Percentiles rank a stretch among this genome's conserved stretches.
Conservation (phyloP, 2,888 invertebrate species). For the Drosophila anomalipes region DNA sequence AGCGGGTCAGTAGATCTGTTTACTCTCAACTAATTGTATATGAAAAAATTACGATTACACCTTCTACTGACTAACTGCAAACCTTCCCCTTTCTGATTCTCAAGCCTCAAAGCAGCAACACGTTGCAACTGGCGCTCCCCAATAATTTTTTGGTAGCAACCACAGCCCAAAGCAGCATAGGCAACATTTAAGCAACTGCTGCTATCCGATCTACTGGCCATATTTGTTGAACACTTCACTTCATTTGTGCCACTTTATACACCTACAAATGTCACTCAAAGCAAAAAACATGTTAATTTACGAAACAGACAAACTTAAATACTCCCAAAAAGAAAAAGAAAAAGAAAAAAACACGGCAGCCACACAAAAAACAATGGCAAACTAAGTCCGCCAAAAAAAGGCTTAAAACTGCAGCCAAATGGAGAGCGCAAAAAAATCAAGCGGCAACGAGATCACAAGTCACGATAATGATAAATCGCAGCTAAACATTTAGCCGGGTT, state of each 20-base stretch:
- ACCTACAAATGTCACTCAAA: constrained; percentile 80
- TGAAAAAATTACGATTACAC: not conserved
- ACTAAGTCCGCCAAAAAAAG: constrained; percentile 61
- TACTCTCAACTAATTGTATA: not conserved
- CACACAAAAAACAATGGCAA: constrained; percentile 44
- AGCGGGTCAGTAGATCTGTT: constrained; percentile 1
- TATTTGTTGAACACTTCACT: constrained; percentile 80
- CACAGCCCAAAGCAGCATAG: constrained; percentile 25
- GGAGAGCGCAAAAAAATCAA: constrained; percentile 59
- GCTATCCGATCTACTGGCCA: constrained; percentile 61
- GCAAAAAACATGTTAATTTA: constrained; percentile 79
- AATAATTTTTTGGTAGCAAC: constrained; percentile 20
- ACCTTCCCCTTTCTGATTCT: constrained; percentile 11
- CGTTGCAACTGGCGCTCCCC: constrained; percentile 51
- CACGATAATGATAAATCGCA: constrained; percentile 81
- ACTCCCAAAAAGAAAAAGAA: constrained; percentile 37
- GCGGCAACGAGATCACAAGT: constrained; percentile 77
- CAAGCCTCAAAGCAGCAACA: constrained; percentile 18
- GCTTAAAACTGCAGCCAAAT: constrained; percentile 55
- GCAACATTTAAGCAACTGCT: constrained; percentile 48
- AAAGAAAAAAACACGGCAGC: constrained; percentile 5
- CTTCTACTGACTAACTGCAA: not conserved
- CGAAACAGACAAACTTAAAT: constrained; percentile 55
- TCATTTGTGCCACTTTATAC: constrained; percentile 81
- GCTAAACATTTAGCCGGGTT: constrained; percentile 76